These are phyloP conservation scores for Orchesellides sinensis DNA, from an alignment of 2,888 invertebrate genomes.

Conservation along the genomic window DNA sequence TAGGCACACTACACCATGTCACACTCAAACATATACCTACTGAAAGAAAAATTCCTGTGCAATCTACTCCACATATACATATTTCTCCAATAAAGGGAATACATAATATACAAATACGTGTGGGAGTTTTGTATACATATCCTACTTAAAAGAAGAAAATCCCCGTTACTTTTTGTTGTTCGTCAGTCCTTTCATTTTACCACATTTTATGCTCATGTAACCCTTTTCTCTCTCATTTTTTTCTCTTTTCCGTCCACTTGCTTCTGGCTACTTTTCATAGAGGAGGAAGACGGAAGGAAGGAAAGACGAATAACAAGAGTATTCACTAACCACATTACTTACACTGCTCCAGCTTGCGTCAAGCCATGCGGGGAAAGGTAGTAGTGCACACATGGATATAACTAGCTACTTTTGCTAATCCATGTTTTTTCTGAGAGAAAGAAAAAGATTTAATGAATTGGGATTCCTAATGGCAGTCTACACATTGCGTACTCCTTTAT, in stretches of 20 bases:
- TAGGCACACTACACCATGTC: slow-evolving; percentile 4
- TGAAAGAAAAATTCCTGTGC: too few relatives aligned
- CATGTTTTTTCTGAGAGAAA: background rate
- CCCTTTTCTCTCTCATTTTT: slow-evolving; percentile 16
- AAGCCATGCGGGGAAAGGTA: background rate
- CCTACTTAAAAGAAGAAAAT: background rate
- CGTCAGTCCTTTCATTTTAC: slow-evolving; percentile 31
- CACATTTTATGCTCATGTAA: slow-evolving; percentile 41
- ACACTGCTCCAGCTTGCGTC: background rate
- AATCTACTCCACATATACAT: too few relatives aligned
- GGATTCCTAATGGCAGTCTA: slow-evolving; percentile 25
- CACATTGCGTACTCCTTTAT: background rate
- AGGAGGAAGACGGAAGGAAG: slow-evolving; percentile 3
- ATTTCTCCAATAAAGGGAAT: too few relatives aligned
- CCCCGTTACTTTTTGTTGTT: background rate
- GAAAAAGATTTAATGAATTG: slow-evolving; percentile 30
- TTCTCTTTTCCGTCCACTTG: slow-evolving; percentile 26
- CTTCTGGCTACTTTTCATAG: slow-evolving; percentile 25
- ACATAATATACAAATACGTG: too few relatives aligned
- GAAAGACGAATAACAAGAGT: slow-evolving; percentile 6
- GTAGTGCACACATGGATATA: background rate
- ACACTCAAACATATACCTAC: too few relatives aligned
- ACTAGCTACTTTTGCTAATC: slow-evolving; percentile 33
- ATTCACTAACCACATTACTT: slow-evolving; percentile 3
- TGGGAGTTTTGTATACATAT: too few relatives aligned